Percentiles rank a stretch among this genome's conserved stretches.
Evolutionary conservation across 2,113 vertebrate genomes (phyloP).

Genomic region (Entomyzon cyanotis): DNA sequence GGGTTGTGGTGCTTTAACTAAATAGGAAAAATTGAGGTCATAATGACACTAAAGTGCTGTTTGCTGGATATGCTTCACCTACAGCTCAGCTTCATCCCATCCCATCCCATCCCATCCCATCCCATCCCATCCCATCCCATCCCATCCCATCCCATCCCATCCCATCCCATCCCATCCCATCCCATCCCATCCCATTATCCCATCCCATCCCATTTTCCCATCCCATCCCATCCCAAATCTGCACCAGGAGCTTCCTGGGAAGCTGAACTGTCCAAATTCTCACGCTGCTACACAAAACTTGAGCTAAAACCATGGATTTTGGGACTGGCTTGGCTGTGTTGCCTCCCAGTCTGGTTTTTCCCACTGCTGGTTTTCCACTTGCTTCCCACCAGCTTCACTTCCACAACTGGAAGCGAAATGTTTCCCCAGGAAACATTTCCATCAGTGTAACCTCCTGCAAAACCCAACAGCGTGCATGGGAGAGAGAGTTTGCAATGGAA

Average conservation of each 20-base stretch:
- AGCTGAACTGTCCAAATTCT: not conserved
- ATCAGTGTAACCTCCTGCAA: fast-evolving
- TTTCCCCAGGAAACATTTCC: not conserved
- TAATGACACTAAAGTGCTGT: fast-evolving
- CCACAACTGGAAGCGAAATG: not conserved
- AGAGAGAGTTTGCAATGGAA: not conserved
- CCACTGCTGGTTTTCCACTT: not conserved
- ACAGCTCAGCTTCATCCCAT: not conserved
- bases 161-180: not conserved
- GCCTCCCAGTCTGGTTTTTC: not conserved
- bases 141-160: not conserved
- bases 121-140: not conserved
- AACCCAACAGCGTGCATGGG: not conserved
- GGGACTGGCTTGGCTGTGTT: fast-evolving
- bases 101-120: not conserved
- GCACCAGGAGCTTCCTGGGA: too few species aligned
- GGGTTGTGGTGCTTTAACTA: not conserved
- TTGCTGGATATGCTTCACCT: not conserved
- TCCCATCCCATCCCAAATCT: not conserved
- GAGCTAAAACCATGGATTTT: fast-evolving
- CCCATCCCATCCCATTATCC: not conserved
- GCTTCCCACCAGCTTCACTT: not conserved
- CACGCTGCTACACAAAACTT: not conserved
- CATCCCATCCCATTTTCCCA: not conserved
- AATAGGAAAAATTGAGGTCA: not conserved